Evolutionary conservation across 2,113 vertebrate genomes (phyloP).

Genomic region (Semicossyphus pulcher): DNA sequence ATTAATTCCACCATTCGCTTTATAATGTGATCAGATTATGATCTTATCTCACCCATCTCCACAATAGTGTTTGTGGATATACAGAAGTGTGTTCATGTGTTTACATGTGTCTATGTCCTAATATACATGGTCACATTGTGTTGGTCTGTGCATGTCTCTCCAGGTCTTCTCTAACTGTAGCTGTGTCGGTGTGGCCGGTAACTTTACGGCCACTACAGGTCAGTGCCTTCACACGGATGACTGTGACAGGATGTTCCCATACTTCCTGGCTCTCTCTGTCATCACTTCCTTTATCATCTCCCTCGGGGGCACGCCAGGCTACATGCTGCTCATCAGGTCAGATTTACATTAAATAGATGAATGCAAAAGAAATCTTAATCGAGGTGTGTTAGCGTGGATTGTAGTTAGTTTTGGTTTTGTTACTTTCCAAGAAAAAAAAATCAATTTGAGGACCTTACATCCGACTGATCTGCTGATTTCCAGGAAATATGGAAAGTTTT

Average conservation of each 20-base stretch:
- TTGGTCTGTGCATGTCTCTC: conserved; percentile 58
- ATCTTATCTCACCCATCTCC: no score
- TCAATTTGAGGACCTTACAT: background rate
- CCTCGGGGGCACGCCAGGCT: conserved; percentile 91
- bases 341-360: no score
- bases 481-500: background rate
- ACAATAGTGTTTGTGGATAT: background rate
- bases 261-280: conserved; percentile 91
- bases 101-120: conserved; percentile 27
- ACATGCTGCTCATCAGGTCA: conserved; percentile 93
- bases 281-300: conserved; percentile 92
- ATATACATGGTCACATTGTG: conserved; percentile 44
- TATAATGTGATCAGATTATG: no score
- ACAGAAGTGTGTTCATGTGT: conserved; percentile 18
- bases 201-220: conserved; percentile 86
- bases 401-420: background rate
- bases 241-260: conserved; percentile 89
- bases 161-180: conserved; percentile 93
- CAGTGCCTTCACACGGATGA: conserved; percentile 87
- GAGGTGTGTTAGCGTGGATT: background rate
- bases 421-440: background rate
- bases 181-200: conserved; percentile 83
- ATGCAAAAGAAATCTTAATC: no score
- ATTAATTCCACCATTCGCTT: no score
- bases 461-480: background rate